phyloP scores from a whole-genome alignment of 1,140 invertebrate genomes.

The Bradynema listronoti region DNA sequence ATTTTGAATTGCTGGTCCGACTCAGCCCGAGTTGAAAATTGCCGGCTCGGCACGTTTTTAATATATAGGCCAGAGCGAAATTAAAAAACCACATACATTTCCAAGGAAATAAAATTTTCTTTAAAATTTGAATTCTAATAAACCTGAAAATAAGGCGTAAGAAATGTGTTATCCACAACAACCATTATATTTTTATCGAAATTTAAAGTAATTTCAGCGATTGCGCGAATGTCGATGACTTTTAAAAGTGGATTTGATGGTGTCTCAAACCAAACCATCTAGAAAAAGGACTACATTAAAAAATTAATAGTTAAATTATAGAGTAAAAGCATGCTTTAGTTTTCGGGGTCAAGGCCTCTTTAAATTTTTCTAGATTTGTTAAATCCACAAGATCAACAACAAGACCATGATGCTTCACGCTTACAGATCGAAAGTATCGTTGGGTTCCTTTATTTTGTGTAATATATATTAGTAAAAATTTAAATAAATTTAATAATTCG shows the following conservation, averaged over 20 bases:
- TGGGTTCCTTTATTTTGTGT: conserved; percentile 65
- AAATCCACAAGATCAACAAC: conserved; percentile 69
- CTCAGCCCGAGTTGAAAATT: too few species aligned
- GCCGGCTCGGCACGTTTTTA: too few species aligned
- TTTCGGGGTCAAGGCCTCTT: conserved; percentile 69
- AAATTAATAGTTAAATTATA: background rate
- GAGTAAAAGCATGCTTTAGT: conserved; percentile 65
- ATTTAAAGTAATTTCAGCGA: conserved; percentile 66
- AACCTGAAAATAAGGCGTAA: conserved; percentile 66
- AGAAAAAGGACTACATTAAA: conserved; percentile 61
- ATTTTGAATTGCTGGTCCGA: too few species aligned
- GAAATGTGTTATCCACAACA: conserved; percentile 93
- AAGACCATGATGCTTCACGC: conserved; percentile 27
- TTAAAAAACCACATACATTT: too few species aligned
- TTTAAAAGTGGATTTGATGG: conserved; percentile 95
- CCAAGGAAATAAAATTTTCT: background rate
- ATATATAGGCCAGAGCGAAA: too few species aligned
- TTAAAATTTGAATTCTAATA: background rate
- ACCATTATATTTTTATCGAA: conserved; percentile 67
- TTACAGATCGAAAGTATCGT: conserved; percentile 63
- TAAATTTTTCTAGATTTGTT: conserved; percentile 67
- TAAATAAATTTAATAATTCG: background rate
- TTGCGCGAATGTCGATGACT: conserved; percentile 76
- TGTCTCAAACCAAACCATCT: conserved; percentile 87
- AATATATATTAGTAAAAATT: background rate